Base-by-base conservation (phyloP, 2,888 invertebrate species). In the Scotopteryx bipunctaria region DNA sequence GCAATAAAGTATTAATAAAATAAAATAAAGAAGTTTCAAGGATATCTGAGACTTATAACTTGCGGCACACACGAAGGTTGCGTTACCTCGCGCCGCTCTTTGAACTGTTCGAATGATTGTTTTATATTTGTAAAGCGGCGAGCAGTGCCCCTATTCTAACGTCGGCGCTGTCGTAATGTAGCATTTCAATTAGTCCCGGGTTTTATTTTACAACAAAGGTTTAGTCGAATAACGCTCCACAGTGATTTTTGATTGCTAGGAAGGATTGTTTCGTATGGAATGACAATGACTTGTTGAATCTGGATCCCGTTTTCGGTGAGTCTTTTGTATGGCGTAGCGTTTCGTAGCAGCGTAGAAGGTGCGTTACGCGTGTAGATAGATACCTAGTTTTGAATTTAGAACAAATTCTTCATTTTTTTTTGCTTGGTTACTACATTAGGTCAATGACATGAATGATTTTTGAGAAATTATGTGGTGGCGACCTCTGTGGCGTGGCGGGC, bases 51-150 rank as follows among this genome's bases (percentile, higher is more conserved):
- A n/a, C 45, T 37, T 19, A 2, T 46, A 1, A 5, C 57, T 78
- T 69, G 58, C 0, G 55, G 69, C 80, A 70, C 46, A 41, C 64
- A 9, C 66, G 48, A 61, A 59, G 67, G 68, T 85, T 81, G 80
- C 83, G 83, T 81, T 85, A 78, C 78, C 76, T 74, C 76, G 76
- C 81, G 70, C 73, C 75, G 76, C 82, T 84, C 85, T 88, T 88
- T 86, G 84, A 83, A 80, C 82, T 81, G 82, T 87, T 86, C 80
- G 84, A 88, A 86, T 86, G 83, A 88, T 89, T 89, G 89, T 89
- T 89, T 89, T 89, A 89, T 86, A 89, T 87, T 86, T 86, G 83
- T 83, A 83, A 81, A 84, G 84, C 81, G 73, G 67, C 70, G 78
- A 77, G 74, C 78, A 80, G 81, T 81, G 82, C 85, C 84, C 80